Evolutionary conservation across 37 sponge, comb jelly and placozoan genomes (phyloP).

Genomic region (Petrosia ficiformis): DNA sequence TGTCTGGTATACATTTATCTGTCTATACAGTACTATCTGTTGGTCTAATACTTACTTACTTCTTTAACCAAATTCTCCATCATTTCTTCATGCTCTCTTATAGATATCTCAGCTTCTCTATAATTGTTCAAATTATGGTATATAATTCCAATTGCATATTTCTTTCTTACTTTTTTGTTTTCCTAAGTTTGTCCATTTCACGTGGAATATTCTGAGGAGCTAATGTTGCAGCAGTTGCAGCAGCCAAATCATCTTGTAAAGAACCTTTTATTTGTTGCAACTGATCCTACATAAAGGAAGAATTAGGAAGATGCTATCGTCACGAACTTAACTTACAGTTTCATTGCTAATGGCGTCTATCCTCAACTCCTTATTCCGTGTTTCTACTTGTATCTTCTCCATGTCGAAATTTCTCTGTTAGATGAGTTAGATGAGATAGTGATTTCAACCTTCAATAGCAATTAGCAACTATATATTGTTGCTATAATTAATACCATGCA

Average conservation of each 20-base stretch:
- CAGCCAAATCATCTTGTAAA: constrained; percentile 25
- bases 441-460: too few relatives aligned
- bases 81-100: background rate
- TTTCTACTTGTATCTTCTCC: too few relatives aligned
- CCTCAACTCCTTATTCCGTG: too few relatives aligned
- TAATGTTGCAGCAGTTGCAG: constrained; percentile 22
- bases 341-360: constrained; percentile 9
- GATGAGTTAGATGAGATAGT: too few relatives aligned
- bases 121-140: constrained; percentile 1
- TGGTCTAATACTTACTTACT: too few relatives aligned
- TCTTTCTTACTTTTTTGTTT: background rate
- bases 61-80: background rate
- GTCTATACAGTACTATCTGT: too few relatives aligned
- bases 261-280: background rate
- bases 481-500: too few relatives aligned
- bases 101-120: background rate
- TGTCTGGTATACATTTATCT: too few relatives aligned
- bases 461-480: too few relatives aligned
- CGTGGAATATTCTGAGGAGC: constrained; percentile 44
- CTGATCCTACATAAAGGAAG: constrained; percentile 3
- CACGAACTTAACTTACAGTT: constrained; percentile 31
- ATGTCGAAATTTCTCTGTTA: too few relatives aligned
- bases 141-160: too few relatives aligned
- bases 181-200: constrained; percentile 39
- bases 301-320: background rate